Evolutionary conservation across 2,797 vertebrate genomes (phyloP), one percentile per base, ranked within the genome.

Genomic region (Anguilla megastoma): DNA sequence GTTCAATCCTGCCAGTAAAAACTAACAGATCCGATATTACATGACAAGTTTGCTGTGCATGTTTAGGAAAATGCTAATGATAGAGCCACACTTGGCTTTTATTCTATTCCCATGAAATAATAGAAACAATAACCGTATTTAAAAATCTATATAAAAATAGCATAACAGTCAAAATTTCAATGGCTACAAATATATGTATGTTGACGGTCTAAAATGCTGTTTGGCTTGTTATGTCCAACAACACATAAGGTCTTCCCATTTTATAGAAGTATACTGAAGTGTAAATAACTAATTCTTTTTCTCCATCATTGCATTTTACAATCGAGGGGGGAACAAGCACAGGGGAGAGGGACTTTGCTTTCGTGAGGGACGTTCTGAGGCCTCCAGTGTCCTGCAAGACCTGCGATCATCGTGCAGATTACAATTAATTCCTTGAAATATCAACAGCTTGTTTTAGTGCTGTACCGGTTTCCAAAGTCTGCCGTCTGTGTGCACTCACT

Each of bases 331-430:
- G 85, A 85, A 45, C 80, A 45, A 90, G 69, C 27, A 24, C 27
- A 45, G 0, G 52, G 30, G 41, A 48, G 16, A 21, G 93, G 93
- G 94, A 95, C 95, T 96, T 95, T 95, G 93, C 91, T 94, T 94
- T 90, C 90, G 54, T 79, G 90, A 90, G 91, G 93, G 27, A 90
- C 88, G 2, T 30, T 87, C 92, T 92, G 92, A 93, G 92, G 92
- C 91, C 91, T 84, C 89, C 92, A 95, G 92, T 93, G 94, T 95
- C 0, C 90, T 90, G 89, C 93, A 95, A 96, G 94, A 95, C 0
- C 90, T 90, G 89, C 93, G 95, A 96, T 96, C 92, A 94, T 90
- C 14, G 1, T 66, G 88, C 91, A 96, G 96, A 96, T 96, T 94
- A 92, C 90, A 91, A 93, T 96, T 95, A 96, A 82, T 91, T 90